Conservation (phyloP, 2,113 vertebrate genomes). For the Psittacula cyanocephala region DNA sequence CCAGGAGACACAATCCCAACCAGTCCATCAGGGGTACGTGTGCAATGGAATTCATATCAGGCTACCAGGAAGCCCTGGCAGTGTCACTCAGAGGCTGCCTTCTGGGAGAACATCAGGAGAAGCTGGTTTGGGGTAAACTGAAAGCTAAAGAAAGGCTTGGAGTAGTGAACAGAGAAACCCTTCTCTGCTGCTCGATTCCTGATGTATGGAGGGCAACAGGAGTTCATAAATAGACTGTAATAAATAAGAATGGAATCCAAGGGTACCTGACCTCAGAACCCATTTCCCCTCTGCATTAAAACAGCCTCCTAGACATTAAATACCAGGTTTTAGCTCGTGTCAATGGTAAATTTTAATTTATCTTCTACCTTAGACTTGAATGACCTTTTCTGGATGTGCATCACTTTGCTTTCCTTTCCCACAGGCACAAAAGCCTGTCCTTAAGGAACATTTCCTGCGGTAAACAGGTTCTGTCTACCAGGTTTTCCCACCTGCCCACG, state of each 20-base stretch:
- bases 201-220: not conserved
- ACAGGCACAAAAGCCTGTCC: not conserved
- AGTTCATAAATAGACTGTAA: not conserved
- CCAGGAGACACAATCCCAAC: not conserved
- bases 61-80: not conserved
- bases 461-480: not conserved
- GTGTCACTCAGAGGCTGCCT: accelerated
- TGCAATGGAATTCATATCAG: not conserved
- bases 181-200: not conserved
- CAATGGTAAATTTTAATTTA: not conserved
- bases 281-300: not conserved
- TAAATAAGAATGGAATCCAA: not conserved
- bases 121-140: not conserved
- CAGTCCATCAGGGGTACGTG: accelerated
- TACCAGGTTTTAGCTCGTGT: not conserved
- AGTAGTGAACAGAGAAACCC: not conserved
- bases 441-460: not conserved
- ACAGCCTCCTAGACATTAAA: not conserved
- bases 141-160: not conserved
- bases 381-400: not conserved
- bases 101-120: not conserved
- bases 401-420: not conserved
- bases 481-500: not conserved
- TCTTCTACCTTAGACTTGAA: not conserved
- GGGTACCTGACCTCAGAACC: not conserved